Base-by-base conservation (phyloP, 2,797 vertebrate species). In the Borostomias antarcticus region DNA sequence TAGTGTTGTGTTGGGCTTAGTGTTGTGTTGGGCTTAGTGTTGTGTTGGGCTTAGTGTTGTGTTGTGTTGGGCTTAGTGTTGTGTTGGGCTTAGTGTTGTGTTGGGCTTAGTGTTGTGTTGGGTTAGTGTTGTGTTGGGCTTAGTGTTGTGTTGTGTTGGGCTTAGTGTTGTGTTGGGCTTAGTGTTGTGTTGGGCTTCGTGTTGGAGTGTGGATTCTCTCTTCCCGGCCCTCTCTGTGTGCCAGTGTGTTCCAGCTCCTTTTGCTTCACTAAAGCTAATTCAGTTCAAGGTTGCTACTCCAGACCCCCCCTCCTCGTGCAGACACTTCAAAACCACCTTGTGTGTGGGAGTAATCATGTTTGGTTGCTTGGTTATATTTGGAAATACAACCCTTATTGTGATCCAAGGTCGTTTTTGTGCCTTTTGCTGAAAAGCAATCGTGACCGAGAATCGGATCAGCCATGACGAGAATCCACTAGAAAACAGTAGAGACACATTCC, bases 361-460 rank as follows among this genome's bases (percentile, higher is more conserved):
- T 58, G 51, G 64, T 32, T 8, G 28, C 23, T 23, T 8, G 33
- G 58, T 57, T 62, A 26, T 72, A 70, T 33, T 19, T 60, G 25
- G 30, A 73, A 4, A 73, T 64, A 73, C 62, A 9, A 73, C 66
- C 62, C 0, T 62, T 83, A 76, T 79, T 52, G 33, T 52, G n/a
- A 45, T 21, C 32, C 76, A 76, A 84, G 68, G 76, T 71, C 66
- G 65, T 23, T 17, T 61, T 76, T 78, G 68, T 75, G 63, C 56
- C 45, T 48, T 67, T 58, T 30, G 50, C 43, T 56, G 76, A 69
- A 72, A 76, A 68, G 63, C 66, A 62, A 29, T 51, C 23, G 4
- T 67, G 71, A 70, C 43, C 57, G 69, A 80, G 60, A 35, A 72
- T n/a, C 3, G 2, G 48, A 51, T 48, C 3, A 26, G 45, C 56